Percentiles rank a stretch among this genome's conserved stretches.
phyloP scores from a whole-genome alignment of 2,113 vertebrate species.

The Kryptolebias marmoratus region DNA sequence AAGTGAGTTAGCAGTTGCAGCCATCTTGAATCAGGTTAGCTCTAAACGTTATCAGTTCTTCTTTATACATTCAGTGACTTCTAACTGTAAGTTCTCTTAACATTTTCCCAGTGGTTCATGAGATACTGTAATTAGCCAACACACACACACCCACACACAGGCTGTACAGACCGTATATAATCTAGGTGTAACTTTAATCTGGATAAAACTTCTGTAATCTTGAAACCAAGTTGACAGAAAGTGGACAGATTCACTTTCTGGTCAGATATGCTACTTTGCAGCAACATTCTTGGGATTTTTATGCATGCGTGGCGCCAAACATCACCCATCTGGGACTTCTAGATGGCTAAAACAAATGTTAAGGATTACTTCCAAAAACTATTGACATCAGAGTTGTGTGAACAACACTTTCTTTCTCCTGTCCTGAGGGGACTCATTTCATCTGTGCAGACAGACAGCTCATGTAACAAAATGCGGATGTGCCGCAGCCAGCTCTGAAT shows the following conservation, averaged over 20 bases:
- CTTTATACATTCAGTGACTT: too few relatives aligned
- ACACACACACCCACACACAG: too few relatives aligned
- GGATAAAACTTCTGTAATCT: background rate
- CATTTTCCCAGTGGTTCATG: too few relatives aligned
- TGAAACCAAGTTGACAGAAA: background rate
- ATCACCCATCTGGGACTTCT: constrained; percentile 2
- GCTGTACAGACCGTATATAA: background rate
- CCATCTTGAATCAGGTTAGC: too few relatives aligned
- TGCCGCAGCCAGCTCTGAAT: constrained; percentile 28
- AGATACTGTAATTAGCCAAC: too few relatives aligned
- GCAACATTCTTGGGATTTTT: constrained; percentile 37
- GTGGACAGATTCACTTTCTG: background rate
- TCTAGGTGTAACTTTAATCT: constrained; percentile 5
- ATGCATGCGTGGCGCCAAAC: constrained; percentile 26
- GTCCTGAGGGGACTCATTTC: constrained; percentile 41
- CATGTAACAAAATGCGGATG: constrained; percentile 53
- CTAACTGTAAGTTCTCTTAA: too few relatives aligned
- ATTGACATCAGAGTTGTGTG: constrained; percentile 42
- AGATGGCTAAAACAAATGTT: constrained; percentile 38
- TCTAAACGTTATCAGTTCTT: too few relatives aligned
- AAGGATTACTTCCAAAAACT: constrained; percentile 35
- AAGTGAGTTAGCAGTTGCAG: too few relatives aligned
- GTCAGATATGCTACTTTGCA: constrained; percentile 13
- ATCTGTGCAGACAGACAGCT: constrained; percentile 50
- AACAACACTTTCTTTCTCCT: constrained; percentile 42